Evolutionary conservation across 2,888 invertebrate genomes (phyloP), one percentile per base, ranked within the genome.

Genomic region (Ornithoptera alexandrae): DNA sequence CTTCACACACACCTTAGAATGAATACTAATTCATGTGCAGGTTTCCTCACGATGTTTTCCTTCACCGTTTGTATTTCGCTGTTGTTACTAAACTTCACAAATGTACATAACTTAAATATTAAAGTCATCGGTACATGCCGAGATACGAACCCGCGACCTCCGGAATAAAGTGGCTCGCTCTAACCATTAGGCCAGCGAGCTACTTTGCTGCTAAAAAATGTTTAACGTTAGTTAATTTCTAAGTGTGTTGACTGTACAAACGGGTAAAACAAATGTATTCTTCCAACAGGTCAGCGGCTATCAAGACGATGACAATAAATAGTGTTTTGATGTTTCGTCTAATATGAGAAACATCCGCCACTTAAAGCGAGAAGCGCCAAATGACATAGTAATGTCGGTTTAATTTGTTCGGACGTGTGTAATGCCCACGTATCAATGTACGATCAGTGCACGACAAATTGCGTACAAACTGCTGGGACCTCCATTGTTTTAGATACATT

Each of bases 281-380:
- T 20, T 18, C 15, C 22, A 18, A 8, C 15, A 63, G 36, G 5
- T 50, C 60, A 22, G 30, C 50, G 53, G 74, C 76, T 75, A 79
- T 76, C 76, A 71, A 72, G 71, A 64, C 74, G 74, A 73, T 56
- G 67, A 67, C 66, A 67, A 67, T 60, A 50, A 67, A 67, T 57
- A 67, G 62, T n/a, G 67, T 64, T 70, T 70, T 61, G 46, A 61
- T 70, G 64, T 42, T 60, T 46, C 57, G 42, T 50, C 58, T 70
- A 70, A 70, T 67, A 65, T 70, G 67, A 61, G 61, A 64, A 64
- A 75, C 78, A 76, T 74, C 73, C 76, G 74, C 75, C 75, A 75
- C 75, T 72, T 69, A 72, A 69, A 63, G 67, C 50, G 68, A 72
- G 71, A 68, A 71, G 62, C 65, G 70, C 57, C 71, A 73, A 73